phyloP scores from a whole-genome alignment of 2,113 vertebrate genomes.

The Arvicanthis niloticus region DNA sequence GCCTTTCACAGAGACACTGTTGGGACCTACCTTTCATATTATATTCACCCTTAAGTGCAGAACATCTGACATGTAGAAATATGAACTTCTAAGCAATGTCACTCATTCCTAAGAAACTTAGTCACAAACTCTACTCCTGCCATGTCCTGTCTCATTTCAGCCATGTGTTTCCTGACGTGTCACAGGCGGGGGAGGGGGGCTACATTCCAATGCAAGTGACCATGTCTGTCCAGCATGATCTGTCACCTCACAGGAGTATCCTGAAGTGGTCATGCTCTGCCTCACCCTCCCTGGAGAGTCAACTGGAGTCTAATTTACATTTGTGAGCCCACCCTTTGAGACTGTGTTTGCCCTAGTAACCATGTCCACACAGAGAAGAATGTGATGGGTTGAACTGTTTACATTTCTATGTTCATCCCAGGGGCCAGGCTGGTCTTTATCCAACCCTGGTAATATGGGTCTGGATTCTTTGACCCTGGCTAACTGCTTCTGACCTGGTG shows the following conservation, averaged over 20 bases:
- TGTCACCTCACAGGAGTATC: constrained; percentile 21
- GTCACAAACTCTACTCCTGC: constrained; percentile 77
- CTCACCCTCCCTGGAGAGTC: constrained; percentile 16
- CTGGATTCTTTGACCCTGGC: neutral
- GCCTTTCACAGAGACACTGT: constrained; percentile 41
- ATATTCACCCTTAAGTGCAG: constrained; percentile 40
- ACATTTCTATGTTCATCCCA: neutral
- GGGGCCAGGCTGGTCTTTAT: neutral
- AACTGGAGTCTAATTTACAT: neutral
- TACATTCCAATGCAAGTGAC: constrained; percentile 35
- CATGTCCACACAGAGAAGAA: constrained; percentile 11
- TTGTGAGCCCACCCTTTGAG: constrained; percentile 54
- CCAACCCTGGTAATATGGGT: neutral
- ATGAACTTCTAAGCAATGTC: constrained; percentile 23
- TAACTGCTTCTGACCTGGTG: neutral
- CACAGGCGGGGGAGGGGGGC: constrained; percentile 12
- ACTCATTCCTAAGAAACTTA: constrained; percentile 53
- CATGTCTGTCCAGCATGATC: constrained; percentile 36
- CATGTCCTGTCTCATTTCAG: constrained; percentile 77
- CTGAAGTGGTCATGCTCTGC: neutral
- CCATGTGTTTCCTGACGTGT: constrained; percentile 74
- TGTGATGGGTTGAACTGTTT: neutral
- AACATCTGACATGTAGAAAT: constrained; percentile 49
- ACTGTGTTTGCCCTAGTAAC: neutral
- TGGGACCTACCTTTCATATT: constrained; percentile 1